Percentiles rank a stretch among this genome's conserved stretches.
phyloP scores from a whole-genome alignment of 2,888 invertebrate species.

The Himalopsyche anomala region DNA sequence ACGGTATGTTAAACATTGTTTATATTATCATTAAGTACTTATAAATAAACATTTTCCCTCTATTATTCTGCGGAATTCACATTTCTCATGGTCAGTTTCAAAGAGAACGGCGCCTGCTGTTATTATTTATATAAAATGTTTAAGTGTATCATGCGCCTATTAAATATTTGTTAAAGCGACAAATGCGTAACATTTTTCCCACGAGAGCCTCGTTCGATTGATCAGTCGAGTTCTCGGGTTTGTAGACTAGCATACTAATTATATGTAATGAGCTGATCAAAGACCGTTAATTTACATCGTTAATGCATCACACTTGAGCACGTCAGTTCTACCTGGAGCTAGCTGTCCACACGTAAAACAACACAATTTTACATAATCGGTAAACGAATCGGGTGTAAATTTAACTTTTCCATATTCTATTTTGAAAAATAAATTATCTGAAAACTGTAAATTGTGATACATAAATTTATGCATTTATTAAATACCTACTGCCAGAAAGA shows the following conservation, averaged over 20 bases:
- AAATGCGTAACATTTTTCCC: constrained; percentile 37
- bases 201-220: constrained; percentile 21
- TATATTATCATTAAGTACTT: not conserved
- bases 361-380: not conserved
- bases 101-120: constrained; percentile 12
- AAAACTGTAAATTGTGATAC: too few species aligned
- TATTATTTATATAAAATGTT: not conserved
- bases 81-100: constrained; percentile 14
- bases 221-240: not conserved
- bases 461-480: too few species aligned
- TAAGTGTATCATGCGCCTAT: not conserved
- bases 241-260: constrained; percentile 36
- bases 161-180: not conserved
- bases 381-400: too few species aligned
- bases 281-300: constrained; percentile 17
- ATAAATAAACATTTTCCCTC: not conserved
- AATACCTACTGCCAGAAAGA: too few species aligned
- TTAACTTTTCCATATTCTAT: too few species aligned
- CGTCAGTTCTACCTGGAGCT: not conserved
- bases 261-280: constrained; percentile 45
- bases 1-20: not conserved
- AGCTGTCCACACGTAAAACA: not conserved
- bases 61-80: not conserved
- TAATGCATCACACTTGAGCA: not conserved
- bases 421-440: too few species aligned